Evolutionary conservation across 2,797 vertebrate species (phyloP).

Genomic region (Malurus leucopterus): DNA sequence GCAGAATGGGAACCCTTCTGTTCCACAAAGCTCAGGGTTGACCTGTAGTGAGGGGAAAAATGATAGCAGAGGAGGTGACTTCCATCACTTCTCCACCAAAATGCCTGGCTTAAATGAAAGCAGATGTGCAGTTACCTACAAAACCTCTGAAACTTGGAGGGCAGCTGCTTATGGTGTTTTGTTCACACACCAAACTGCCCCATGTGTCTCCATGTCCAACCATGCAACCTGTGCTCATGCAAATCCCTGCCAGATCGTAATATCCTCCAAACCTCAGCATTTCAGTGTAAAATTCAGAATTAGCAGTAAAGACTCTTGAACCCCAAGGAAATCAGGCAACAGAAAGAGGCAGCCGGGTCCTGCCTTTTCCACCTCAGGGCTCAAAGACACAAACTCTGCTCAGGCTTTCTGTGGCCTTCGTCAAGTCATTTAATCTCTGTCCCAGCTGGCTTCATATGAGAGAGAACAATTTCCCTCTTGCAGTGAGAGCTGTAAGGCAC

Average conservation of each 20-base stretch:
- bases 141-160: rapidly evolving
- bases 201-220: rapidly evolving
- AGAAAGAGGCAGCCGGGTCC: background rate
- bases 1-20: background rate
- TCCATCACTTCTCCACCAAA: background rate
- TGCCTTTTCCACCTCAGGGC: background rate
- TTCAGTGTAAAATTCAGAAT: background rate
- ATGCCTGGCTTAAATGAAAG: background rate
- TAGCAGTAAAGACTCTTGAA: background rate
- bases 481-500: background rate
- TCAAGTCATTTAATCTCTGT: background rate
- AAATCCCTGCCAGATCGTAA: background rate
- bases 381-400: background rate
- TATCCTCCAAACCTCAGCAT: background rate
- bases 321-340: background rate
- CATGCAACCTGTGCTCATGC: rapidly evolving
- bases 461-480: background rate
- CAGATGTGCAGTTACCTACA: background rate
- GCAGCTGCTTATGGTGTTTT: background rate
- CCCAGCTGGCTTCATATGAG: background rate
- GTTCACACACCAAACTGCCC: background rate
- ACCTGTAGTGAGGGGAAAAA: background rate
- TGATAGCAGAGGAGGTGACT: background rate
- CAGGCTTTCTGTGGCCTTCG: background rate
- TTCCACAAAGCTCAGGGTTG: background rate